Evolutionary conservation across 1,140 invertebrate species (phyloP).

Genomic region (Doryteuthis pealeii): DNA sequence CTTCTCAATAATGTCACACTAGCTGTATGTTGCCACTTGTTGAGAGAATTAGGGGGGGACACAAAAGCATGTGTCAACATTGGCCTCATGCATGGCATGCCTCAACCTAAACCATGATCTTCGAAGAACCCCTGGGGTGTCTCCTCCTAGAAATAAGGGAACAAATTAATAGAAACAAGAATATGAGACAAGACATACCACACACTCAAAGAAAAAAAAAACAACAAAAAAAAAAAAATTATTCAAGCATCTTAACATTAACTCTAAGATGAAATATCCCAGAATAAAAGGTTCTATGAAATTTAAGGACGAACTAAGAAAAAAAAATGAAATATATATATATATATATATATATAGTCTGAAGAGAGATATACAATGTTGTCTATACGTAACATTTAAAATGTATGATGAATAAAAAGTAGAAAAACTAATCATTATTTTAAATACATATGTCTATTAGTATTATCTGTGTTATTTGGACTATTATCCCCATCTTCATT

Average conservation of each 20-base stretch:
- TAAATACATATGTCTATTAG: no score
- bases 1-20: conserved; percentile 1
- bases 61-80: conserved; percentile 2
- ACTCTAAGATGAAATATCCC: no score
- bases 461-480: no score
- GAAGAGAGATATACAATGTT: no score
- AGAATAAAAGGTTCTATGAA: no score
- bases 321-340: no score
- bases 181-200: conserved; percentile 6
- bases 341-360: no score
- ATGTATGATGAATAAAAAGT: no score
- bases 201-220: conserved; percentile 6
- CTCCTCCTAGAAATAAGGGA: conserved; percentile 75
- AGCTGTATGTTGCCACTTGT: not conserved
- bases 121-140: conserved; percentile 98
- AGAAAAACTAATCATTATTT: no score
- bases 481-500: no score
- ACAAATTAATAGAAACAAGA: conserved; percentile 26
- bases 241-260: conserved; percentile 1
- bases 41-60: not conserved
- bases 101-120: conserved; percentile 93
- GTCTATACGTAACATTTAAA: no score
- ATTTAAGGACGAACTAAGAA: no score
- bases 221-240: not conserved
- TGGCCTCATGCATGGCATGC: conserved; percentile 23